Base-by-base conservation (phyloP, 1,140 invertebrate species). In the Ooceraea biroi region DNA sequence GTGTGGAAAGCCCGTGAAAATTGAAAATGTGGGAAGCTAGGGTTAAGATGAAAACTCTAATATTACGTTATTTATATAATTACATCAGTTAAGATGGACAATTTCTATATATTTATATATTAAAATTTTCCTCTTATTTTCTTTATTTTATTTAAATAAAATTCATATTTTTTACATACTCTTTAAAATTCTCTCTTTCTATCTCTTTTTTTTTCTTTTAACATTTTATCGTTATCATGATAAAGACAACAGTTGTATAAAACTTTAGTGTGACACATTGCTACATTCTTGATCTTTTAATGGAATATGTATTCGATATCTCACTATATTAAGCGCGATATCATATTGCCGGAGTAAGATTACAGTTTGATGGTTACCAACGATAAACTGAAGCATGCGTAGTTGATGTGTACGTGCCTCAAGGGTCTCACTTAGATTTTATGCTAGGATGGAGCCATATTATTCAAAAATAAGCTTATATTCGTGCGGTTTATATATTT, bases 401-500 rank as follows among this genome's bases (percentile, higher is more conserved):
- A 44, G 4, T 46, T 68, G 48, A 77, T 11, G 63, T 19, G 30
- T 36, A 30, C 7, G 30, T 7, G 19, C n/a, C 19, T 27, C 17
- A 25, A 66, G 46, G 19, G n/a, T 50, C 27, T 50, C 44, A n/a
- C 11, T 77, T 66, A 66, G 27, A 66, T 77, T 68, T 68, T 36
- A 8, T 25, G 3, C 27, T n/a, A 44, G 14, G 30, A 30, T 27
- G 11, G n/a, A 4, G 22, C n/a, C 14, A 14, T 66, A 52, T 77
- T 68, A 25, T 77, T 77, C 22, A 25, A 5, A n/a, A 25, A 77
- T 66, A 25, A 77, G 27, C 10, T 55, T 77, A 63, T 52, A 77
- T 65, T 52, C 19, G 7, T 0, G 12, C 12, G 36, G 12, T 50
- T 68, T 66, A 41, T n/a, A 27, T 41, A 48, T 11, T 50, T 1